A percentile compares a stretch with the other conserved stretches of the same genome.
Evolutionary conservation across 2,113 vertebrate genomes (phyloP).

Genomic region (Alethe castanea): DNA sequence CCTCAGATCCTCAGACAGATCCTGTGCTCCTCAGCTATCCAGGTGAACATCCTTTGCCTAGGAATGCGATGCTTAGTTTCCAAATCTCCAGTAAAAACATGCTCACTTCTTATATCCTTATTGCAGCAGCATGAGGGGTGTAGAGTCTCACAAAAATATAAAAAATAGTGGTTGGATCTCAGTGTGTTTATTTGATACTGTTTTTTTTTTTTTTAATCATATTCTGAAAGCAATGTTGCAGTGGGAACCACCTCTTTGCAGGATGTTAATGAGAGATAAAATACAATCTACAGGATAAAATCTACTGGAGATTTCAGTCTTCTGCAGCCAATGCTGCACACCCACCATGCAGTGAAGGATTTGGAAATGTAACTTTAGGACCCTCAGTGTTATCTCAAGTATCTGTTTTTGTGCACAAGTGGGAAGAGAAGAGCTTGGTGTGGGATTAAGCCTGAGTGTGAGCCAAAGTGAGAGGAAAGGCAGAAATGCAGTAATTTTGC

Average conservation of each 20-base stretch:
- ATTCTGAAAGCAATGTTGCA: background rate
- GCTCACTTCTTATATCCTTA: background rate
- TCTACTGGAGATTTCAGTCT: background rate
- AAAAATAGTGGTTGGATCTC: background rate
- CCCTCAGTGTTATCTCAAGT: background rate
- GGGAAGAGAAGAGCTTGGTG: background rate
- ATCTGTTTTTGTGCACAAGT: background rate
- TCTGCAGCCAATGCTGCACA: background rate
- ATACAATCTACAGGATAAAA: background rate
- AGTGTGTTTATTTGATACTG: background rate
- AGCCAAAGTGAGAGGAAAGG: background rate
- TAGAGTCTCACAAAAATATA: background rate
- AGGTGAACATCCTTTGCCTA: background rate
- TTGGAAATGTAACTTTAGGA: background rate
- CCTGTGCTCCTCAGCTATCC: background rate
- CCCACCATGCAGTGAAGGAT: background rate
- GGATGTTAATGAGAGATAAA: background rate
- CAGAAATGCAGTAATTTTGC: background rate
- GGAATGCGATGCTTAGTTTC: background rate
- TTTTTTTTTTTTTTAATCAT: no score
- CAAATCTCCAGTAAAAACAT: fast-evolving
- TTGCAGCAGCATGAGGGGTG: background rate
- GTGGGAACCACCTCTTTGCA: background rate
- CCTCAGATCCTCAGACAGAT: background rate
- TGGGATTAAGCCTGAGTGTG: background rate